Percentiles rank a stretch among this genome's conserved stretches.
phyloP scores from a whole-genome alignment of 2,888 invertebrate species.

The Drosophila fulvimacula region DNA sequence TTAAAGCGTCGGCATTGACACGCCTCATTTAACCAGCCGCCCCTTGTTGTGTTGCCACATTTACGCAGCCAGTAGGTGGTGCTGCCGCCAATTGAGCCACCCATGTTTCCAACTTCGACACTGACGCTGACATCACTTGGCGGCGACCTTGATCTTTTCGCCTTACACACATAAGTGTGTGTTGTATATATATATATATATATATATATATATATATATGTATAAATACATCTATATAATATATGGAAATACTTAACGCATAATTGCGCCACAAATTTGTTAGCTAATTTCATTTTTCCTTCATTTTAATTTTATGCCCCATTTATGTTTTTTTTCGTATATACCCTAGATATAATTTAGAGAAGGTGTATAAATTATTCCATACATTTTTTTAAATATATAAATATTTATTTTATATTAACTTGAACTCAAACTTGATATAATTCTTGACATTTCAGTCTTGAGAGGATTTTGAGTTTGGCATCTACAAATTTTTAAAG shows the following conservation, averaged over 20 bases:
- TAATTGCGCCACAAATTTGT: slow-evolving; percentile 76
- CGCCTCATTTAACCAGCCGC: slow-evolving; percentile 74
- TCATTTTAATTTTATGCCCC: slow-evolving; percentile 14
- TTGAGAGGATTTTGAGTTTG: too few relatives aligned
- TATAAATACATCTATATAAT: too few relatives aligned
- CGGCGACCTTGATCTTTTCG: slow-evolving; percentile 71
- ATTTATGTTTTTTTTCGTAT: slow-evolving; percentile 9
- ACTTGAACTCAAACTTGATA: too few relatives aligned
- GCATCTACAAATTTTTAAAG: too few relatives aligned
- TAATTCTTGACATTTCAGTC: too few relatives aligned
- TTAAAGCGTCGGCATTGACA: slow-evolving; percentile 78
- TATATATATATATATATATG: background rate
- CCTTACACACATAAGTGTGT: slow-evolving; percentile 1
- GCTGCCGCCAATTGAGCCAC: slow-evolving; percentile 58
- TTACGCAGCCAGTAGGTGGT: slow-evolving; percentile 48
- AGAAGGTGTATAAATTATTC: background rate
- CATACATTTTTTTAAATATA: background rate
- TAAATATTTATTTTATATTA: background rate
- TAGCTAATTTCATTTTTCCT: slow-evolving; percentile 62
- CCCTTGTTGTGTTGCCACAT: slow-evolving; percentile 64
- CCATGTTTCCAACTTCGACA: slow-evolving; percentile 57
- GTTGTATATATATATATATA: background rate
- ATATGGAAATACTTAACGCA: slow-evolving; percentile 59
- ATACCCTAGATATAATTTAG: slow-evolving; percentile 27
- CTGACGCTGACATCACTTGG: slow-evolving; percentile 64